A percentile compares a stretch with the other conserved stretches of the same genome.
These are phyloP conservation scores for Mico argentatus DNA, from an alignment of 2,797 vertebrate species.

Conservation along the genomic window DNA sequence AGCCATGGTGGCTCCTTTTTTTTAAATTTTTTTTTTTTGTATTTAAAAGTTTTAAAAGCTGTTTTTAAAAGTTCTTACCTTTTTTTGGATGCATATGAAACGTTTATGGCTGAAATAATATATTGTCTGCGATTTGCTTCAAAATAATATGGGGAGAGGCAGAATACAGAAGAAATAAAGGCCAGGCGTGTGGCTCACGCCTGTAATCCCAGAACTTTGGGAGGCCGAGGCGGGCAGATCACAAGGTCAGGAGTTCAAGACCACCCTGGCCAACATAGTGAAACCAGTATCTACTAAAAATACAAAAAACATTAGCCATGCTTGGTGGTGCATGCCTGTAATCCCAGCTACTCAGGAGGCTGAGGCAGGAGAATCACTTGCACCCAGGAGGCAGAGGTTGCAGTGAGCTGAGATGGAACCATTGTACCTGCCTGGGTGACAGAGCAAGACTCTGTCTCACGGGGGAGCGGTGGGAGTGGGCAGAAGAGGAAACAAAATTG, in stretches of 20 bases:
- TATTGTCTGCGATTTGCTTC: not conserved
- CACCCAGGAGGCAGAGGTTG: not conserved
- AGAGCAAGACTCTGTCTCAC: not conserved
- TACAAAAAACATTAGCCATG: not conserved
- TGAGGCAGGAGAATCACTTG: not conserved
- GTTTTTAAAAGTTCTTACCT: not conserved
- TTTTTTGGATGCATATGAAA: not conserved
- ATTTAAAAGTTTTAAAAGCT: not conserved
- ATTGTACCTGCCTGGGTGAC: not conserved
- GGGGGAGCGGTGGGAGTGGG: too few species aligned
- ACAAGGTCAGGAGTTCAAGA: not conserved
- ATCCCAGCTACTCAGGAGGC: not conserved
- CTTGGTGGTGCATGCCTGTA: not conserved
- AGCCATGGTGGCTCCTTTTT: too few species aligned
- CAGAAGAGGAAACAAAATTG: not conserved
- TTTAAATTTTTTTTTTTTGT: too few species aligned
- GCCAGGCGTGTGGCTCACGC: not conserved
- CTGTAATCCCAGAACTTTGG: not conserved
- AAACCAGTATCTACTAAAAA: not conserved
- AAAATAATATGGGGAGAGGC: not conserved
- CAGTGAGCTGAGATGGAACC: not conserved
- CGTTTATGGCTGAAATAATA: not conserved
- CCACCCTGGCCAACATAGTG: not conserved
- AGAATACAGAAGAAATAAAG: not conserved
- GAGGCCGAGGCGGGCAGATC: not conserved